These are phyloP conservation scores for Ashinkailepas kermadecensis DNA, from an alignment of 2,888 invertebrate species.

Conservation along the genomic window DNA sequence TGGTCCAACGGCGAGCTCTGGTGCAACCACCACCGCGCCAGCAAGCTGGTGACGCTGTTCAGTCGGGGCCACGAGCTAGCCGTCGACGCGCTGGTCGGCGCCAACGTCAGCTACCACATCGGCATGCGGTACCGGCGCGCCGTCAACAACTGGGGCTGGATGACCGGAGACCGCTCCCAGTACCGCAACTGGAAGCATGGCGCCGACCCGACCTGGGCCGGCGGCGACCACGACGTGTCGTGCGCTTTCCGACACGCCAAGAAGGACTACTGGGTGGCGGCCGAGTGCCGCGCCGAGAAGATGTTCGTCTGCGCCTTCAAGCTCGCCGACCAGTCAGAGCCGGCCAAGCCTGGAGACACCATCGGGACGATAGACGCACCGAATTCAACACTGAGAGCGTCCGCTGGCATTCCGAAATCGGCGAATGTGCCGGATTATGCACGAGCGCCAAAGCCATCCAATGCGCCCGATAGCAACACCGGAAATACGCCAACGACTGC, in stretches of 20 bases:
- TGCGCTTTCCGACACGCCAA: not conserved
- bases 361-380: not conserved
- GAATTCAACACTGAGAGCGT: too few species aligned
- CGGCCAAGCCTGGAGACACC: not conserved
- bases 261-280: not conserved
- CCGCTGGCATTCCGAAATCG: too few species aligned
- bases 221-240: not conserved
- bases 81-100: not conserved
- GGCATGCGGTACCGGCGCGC: slow-evolving; percentile 8
- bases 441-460: too few species aligned
- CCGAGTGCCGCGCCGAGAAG: not conserved
- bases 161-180: not conserved
- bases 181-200: slow-evolving; percentile 11
- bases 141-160: not conserved
- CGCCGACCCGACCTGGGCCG: not conserved
- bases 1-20: slow-evolving; percentile 14
- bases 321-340: not conserved
- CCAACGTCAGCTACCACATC: not conserved
- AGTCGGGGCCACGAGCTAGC: not conserved
- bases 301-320: not conserved
- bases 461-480: too few species aligned
- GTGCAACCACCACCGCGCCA: not conserved
- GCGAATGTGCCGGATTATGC: too few species aligned
- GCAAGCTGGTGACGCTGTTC: slow-evolving; percentile 5
- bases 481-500: too few species aligned